Evolutionary conservation across 2,888 invertebrate species (phyloP).

Genomic region (Temnothorax unifasciatus): DNA sequence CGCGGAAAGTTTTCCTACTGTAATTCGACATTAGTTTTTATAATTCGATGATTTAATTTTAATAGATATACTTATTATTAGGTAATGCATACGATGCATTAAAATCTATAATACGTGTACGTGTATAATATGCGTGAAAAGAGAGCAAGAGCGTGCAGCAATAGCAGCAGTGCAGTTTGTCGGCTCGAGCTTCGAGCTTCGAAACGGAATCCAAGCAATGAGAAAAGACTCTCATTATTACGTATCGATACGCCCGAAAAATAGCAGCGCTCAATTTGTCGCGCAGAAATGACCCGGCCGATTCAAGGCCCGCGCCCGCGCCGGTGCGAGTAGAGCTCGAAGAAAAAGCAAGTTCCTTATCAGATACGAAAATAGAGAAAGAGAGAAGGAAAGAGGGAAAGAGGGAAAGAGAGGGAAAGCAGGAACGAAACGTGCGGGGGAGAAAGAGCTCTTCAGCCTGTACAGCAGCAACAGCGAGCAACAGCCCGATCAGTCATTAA

Average conservation of each 20-base stretch:
- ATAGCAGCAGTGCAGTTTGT: neutral
- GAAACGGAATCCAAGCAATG: conserved; percentile 63
- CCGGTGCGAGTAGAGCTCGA: conserved; percentile 47
- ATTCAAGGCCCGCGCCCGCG: conserved; percentile 23
- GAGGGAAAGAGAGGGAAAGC: conserved; percentile 22
- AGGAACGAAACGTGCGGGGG: conserved; percentile 39
- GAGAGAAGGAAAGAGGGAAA: conserved; percentile 22
- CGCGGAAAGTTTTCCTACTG: neutral
- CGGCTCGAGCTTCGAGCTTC: neutral
- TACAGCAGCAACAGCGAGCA: conserved; percentile 75
- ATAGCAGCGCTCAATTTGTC: conserved; percentile 73
- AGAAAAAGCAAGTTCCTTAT: conserved; percentile 70
- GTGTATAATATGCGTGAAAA: neutral
- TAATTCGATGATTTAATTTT: neutral
- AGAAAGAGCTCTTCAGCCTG: conserved; percentile 61
- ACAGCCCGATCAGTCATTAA: conserved; percentile 85
- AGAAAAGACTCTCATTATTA: conserved; percentile 83
- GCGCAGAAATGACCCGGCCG: conserved; percentile 58
- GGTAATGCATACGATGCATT: neutral
- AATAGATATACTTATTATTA: neutral
- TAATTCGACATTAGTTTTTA: conserved; percentile 18
- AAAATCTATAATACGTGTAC: neutral
- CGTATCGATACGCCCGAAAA: conserved; percentile 82
- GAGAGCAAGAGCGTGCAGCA: neutral
- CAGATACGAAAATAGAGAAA: conserved; percentile 41